Evolutionary conservation across 2,113 vertebrate species (phyloP), one percentile per base, ranked within the genome.

Genomic region (Gopherus flavomarginatus): DNA sequence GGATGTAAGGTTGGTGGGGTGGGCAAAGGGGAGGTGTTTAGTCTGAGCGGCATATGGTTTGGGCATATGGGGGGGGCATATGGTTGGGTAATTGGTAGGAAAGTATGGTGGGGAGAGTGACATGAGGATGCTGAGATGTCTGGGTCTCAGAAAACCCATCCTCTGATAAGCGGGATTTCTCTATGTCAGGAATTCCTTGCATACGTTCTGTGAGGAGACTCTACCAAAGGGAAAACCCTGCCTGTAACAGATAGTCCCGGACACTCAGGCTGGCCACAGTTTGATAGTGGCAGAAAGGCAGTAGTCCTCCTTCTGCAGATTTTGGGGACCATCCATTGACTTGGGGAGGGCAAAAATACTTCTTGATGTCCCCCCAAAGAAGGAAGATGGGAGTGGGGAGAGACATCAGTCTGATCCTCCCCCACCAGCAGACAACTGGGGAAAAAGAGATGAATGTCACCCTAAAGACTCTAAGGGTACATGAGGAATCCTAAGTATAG

Each of bases 41-140:
- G n/a, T 72, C 65, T 72, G n/a, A 22, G 31, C 7, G 31, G 16
- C 62, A 65, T 65, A 65, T 35, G 4, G 31, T 35, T 65, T 57
- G 56, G 24, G 62, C 44, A 44, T 44, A 44, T 44, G 44, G 44
- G 44, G 44, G 62, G 17, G 4, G 35, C 27, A 29, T 69, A 21
- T 38, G 38, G 5, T n/a, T 38, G 35, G n/a, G 65, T 72, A n/a
- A 38, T 19, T 38, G 65, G 17, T 35, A 72, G 17, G 35, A 4
- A 38, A 21, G 10, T 21, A 21, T 72, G n/a, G 8, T 38, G 65
- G 9, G n/a, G 65, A 0, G 27, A 80, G 14, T 77, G 42, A 5
- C 0, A 0, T 0, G 1, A 62, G 29, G 21, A 91, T 35, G 29
- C 62, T 88, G 38, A 83, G 38, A 42, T n/a, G 47, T 50, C 8